A percentile compares a stretch with the other conserved stretches of the same genome.
These are phyloP conservation scores for Zaprionus obscuricornis DNA, from an alignment of 2,888 invertebrate genomes.

Conservation along the genomic window DNA sequence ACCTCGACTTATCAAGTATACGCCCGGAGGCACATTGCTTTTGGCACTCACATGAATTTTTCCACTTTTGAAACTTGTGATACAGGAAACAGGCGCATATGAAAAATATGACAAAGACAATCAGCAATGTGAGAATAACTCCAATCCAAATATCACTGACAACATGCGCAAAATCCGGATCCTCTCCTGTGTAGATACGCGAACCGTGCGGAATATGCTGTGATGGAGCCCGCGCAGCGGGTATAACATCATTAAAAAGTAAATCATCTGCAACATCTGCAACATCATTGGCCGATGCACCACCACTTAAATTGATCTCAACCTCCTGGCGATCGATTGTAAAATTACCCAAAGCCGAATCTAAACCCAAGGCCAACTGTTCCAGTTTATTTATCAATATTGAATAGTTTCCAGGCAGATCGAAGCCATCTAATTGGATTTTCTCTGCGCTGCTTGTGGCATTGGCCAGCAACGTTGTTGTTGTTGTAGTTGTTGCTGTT, in stretches of 20 bases:
- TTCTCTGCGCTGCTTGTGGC: conserved; percentile 60
- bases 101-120: conserved; percentile 86
- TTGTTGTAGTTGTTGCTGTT: conserved; percentile 20
- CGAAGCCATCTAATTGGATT: conserved; percentile 72
- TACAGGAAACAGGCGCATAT: conserved; percentile 87
- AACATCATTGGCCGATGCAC: conserved; percentile 52
- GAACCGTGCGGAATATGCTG: conserved; percentile 59
- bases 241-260: conserved; percentile 60
- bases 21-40: conserved; percentile 13
- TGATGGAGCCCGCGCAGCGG: conserved; percentile 66
- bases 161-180: conserved; percentile 85
- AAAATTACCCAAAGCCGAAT: conserved; percentile 77
- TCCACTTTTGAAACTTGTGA: conserved; percentile 87
- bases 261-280: conserved; percentile 60
- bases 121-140: conserved; percentile 86
- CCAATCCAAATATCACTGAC: conserved; percentile 87
- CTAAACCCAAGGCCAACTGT: conserved; percentile 80
- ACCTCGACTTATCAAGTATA: conserved; percentile 38
- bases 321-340: conserved; percentile 78
- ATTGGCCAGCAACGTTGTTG: conserved; percentile 27
- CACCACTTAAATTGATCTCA: conserved; percentile 72
- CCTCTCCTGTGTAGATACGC: conserved; percentile 71
- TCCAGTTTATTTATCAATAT: conserved; percentile 81
- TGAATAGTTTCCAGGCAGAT: conserved; percentile 81
- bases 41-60: conserved; percentile 85